phyloP scores from a whole-genome alignment of 1,140 invertebrate species.

The Drosophila tropicalis region DNA sequence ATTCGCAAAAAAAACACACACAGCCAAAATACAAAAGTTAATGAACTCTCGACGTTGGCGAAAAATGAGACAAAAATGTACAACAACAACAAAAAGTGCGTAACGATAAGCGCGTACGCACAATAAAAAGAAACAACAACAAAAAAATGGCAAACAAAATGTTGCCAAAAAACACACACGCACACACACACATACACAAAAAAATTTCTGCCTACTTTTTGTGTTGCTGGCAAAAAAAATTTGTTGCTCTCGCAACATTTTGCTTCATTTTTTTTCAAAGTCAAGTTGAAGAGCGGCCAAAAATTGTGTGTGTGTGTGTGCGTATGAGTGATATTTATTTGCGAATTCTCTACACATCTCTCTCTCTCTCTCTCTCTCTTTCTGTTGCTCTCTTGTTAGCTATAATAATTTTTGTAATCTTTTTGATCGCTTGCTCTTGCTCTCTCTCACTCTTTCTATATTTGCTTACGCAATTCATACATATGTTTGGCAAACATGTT shows the following conservation, averaged over 20 bases:
- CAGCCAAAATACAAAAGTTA: slow-evolving; percentile 54
- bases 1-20: slow-evolving; percentile 14
- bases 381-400: slow-evolving; percentile 8
- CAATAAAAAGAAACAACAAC: slow-evolving; percentile 27
- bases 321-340: slow-evolving; percentile 37
- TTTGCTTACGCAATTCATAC: slow-evolving; percentile 69
- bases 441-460: background rate
- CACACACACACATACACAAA: too few relatives aligned
- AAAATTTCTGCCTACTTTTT: slow-evolving; percentile 17
- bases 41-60: slow-evolving; percentile 57
- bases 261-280: slow-evolving; percentile 57
- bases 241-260: slow-evolving; percentile 59
- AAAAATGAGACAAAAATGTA: slow-evolving; percentile 3
- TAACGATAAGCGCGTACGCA: slow-evolving; percentile 45
- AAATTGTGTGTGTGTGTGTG: slow-evolving; percentile 8
- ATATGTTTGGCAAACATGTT: slow-evolving; percentile 70
- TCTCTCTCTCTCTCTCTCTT: slow-evolving; percentile 1
- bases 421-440: slow-evolving; percentile 23
- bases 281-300: slow-evolving; percentile 75
- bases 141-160: slow-evolving; percentile 43
- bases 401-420: background rate
- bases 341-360: slow-evolving; percentile 39
- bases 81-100: slow-evolving; percentile 42
- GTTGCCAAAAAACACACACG: slow-evolving; percentile 61
- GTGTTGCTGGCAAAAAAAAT: slow-evolving; percentile 3